Evolutionary conservation across 2,113 vertebrate genomes (phyloP).

Genomic region (Strix aluco): DNA sequence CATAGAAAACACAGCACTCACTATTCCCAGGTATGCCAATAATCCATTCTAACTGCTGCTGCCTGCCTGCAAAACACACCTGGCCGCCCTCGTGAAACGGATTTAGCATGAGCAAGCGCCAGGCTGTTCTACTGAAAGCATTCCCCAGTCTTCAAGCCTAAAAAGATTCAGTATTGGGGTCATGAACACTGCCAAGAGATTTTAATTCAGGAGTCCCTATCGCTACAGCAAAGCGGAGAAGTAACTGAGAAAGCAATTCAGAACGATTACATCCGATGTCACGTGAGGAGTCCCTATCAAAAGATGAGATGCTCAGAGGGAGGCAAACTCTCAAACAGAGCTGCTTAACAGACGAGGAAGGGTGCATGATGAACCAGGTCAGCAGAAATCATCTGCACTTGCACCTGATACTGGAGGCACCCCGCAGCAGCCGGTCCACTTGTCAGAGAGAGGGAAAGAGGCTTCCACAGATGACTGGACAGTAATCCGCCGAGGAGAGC

Average conservation of each 20-base stretch:
- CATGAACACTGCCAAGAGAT: neutral
- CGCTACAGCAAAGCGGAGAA: neutral
- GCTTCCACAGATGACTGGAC: slow-evolving; percentile 33
- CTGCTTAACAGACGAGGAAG: slow-evolving; percentile 1
- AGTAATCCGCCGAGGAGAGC: neutral
- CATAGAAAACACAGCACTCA: neutral
- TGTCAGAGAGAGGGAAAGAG: neutral
- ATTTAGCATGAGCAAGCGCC: neutral
- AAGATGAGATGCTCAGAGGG: neutral
- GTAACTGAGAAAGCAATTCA: neutral
- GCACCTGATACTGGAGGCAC: slow-evolving; percentile 25
- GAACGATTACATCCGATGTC: neutral
- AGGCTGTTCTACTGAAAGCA: neutral
- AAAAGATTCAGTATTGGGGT: neutral
- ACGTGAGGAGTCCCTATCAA: neutral
- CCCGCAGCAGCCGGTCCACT: neutral
- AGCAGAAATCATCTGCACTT: slow-evolving; percentile 12
- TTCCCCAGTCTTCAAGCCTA: neutral
- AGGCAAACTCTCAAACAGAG: neutral
- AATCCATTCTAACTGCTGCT: neutral
- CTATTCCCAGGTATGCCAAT: neutral
- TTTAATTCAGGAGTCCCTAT: neutral
- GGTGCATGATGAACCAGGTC: neutral
- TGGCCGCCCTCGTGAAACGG: neutral
- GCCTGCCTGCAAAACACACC: slow-evolving; percentile 5